A percentile compares a stretch with the other conserved stretches of the same genome.
Conservation (phyloP, 2,888 invertebrate genomes). For the Zaprionus bogoriensis region DNA sequence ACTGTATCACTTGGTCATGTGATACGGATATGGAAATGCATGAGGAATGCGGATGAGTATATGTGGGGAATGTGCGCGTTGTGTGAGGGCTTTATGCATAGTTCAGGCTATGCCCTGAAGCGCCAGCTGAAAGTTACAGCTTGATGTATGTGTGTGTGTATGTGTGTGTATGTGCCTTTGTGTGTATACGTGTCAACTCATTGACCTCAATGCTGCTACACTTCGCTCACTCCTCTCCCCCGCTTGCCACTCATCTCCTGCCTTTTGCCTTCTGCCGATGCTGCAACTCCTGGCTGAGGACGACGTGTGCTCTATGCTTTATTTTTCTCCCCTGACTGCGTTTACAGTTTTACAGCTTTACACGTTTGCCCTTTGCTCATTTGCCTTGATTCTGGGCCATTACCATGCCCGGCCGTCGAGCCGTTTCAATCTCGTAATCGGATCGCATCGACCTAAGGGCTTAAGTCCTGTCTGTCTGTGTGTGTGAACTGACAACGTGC, state of each 20-base stretch:
- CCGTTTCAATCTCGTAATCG: conserved; percentile 64
- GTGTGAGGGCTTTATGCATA: conserved; percentile 15
- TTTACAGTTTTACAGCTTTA: conserved; percentile 23
- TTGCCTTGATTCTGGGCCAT: conserved; percentile 37
- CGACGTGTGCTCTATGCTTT: conserved; percentile 23
- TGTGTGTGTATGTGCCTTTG: conserved; percentile 4
- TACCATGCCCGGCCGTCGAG: conserved; percentile 11
- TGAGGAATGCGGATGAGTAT: neutral
- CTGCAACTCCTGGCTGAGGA: conserved; percentile 25
- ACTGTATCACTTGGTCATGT: conserved; percentile 60
- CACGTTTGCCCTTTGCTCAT: conserved; percentile 8
- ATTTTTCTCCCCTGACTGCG: conserved; percentile 25
- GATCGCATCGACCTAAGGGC: conserved; percentile 38
- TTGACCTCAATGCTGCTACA: conserved; percentile 61
- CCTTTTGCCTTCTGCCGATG: conserved; percentile 5
- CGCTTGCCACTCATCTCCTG: neutral
- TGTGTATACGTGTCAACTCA: conserved; percentile 68
- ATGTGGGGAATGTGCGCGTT: neutral
- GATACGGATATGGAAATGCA: conserved; percentile 16
- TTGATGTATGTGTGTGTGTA: conserved; percentile 12
- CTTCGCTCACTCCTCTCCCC: conserved; percentile 6
- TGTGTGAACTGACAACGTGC: conserved; percentile 7
- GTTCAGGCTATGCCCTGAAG: conserved; percentile 54
- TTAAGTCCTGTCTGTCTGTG: neutral
- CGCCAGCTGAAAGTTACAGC: conserved; percentile 38